Percentiles rank a stretch among this genome's conserved stretches.
Evolutionary conservation across 1,140 invertebrate species (phyloP).

Genomic region (Dryas iulia): DNA sequence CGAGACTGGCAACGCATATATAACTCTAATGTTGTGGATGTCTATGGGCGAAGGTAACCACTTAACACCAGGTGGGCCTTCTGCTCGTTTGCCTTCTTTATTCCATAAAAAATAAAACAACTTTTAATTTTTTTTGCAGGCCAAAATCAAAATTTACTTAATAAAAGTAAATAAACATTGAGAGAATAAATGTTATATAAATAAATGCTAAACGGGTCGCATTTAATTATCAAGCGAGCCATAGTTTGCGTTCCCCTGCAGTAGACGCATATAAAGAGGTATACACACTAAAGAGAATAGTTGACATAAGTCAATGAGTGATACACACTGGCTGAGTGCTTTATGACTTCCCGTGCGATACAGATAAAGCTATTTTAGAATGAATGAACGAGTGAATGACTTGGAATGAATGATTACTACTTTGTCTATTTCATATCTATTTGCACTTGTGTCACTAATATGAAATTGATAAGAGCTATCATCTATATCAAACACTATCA

Average conservation of each 20-base stretch:
- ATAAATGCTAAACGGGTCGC: too few species aligned
- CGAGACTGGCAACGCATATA: too few species aligned
- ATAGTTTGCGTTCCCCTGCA: neutral
- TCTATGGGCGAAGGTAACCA: too few species aligned
- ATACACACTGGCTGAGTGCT: constrained; percentile 53
- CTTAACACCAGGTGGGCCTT: too few species aligned
- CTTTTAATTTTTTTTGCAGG: too few species aligned
- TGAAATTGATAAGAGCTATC: neutral
- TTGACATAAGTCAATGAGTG: constrained; percentile 52
- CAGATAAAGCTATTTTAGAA: constrained; percentile 60
- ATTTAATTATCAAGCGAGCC: neutral
- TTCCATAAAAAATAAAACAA: too few species aligned
- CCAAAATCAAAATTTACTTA: too few species aligned
- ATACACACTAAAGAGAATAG: constrained; percentile 46
- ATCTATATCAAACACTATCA: too few species aligned
- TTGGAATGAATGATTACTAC: constrained; percentile 50
- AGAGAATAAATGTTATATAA: too few species aligned
- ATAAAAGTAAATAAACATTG: too few species aligned
- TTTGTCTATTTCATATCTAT: constrained; percentile 9
- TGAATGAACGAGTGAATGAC: constrained; percentile 58
- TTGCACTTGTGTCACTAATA: neutral
- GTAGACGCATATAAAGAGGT: constrained; percentile 10
- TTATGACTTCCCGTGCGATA: constrained; percentile 61
- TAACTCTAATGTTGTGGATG: too few species aligned
- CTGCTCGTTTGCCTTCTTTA: too few species aligned